Base-by-base conservation (phyloP, 2,113 vertebrate species). In the Falco punctatus region DNA sequence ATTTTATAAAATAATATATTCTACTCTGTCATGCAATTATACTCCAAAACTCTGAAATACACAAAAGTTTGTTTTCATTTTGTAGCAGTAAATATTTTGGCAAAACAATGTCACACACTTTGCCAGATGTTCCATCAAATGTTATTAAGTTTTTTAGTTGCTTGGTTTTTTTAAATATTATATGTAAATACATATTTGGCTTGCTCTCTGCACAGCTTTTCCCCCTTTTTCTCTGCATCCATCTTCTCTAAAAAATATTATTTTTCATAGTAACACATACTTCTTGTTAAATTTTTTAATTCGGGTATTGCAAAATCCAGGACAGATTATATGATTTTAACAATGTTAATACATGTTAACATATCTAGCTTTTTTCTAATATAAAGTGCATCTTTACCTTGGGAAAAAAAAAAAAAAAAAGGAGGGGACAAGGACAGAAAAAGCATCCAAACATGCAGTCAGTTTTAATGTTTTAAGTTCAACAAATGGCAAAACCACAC, bases 71-170 rank as follows among this genome's bases (percentile, higher is more conserved):
- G 65, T 55, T 91, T 79, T 38, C 33, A 3, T 72, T 86, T 72
- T 42, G 57, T 19, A 21, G 52, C 59, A 44, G 57, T 49, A 59
- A 87, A 90, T 87, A 65, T 86, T 94, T 91, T 72, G 85, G 94
- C 52, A 75, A 69, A 82, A 94, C 58, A 93, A 80, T 6, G 35
- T 33, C 74, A 46, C 51, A 21, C 11, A 7, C 74, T 83, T 83
- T 32, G 79, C 75, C 88, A 93, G 92, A 90, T 95, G 94, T 92
- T 91, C 62, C 74, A 69, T 73, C 51, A 80, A 72, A 77, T 44
- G 42, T 62, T 78, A 73, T 10, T 81, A 79, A n/a, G 54, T 35
- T 72, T 72, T 70, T 57, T 40, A 66, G 42, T 35, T 0, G 7
- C 15, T 4, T 38, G 46, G 38, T 52, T 90, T 58, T 71, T 9